Evolutionary conservation across 2,797 vertebrate genomes (phyloP).

Genomic region (Choloepus didactylus): DNA sequence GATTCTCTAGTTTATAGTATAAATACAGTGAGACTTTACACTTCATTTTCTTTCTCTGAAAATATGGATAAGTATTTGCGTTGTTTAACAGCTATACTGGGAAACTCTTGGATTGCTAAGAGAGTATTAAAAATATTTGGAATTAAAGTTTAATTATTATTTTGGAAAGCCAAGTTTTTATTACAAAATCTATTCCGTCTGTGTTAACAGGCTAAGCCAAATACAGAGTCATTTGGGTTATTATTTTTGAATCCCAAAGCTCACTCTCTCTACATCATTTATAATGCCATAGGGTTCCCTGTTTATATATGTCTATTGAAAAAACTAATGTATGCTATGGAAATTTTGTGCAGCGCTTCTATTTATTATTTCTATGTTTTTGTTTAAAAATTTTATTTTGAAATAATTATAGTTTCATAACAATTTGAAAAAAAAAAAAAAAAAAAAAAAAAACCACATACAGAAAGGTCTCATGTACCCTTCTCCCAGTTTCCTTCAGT

Average conservation of each 20-base stretch:
- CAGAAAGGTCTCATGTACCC: neutral
- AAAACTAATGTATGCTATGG: neutral
- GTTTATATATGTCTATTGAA: neutral
- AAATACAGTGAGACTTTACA: neutral
- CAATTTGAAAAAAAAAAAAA: neutral
- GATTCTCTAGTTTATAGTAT: neutral
- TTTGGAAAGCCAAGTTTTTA: neutral
- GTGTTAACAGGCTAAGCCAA: neutral
- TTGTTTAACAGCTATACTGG: neutral
- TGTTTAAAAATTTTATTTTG: neutral
- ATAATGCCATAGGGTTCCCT: neutral
- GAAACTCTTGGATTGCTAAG: neutral
- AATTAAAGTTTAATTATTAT: neutral
- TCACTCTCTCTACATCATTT: neutral
- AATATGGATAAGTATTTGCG: neutral
- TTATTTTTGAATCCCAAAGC: neutral
- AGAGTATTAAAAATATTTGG: slow-evolving; percentile 19
- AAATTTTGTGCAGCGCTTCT: neutral
- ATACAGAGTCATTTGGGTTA: neutral
- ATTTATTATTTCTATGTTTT: neutral
- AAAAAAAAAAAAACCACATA: neutral
- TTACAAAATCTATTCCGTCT: neutral
- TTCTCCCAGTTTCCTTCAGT: neutral
- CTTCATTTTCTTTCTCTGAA: slow-evolving; percentile 43
- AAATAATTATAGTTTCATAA: neutral